phyloP scores from a whole-genome alignment of 2,888 invertebrate species.

The Polydrusus cervinus region DNA sequence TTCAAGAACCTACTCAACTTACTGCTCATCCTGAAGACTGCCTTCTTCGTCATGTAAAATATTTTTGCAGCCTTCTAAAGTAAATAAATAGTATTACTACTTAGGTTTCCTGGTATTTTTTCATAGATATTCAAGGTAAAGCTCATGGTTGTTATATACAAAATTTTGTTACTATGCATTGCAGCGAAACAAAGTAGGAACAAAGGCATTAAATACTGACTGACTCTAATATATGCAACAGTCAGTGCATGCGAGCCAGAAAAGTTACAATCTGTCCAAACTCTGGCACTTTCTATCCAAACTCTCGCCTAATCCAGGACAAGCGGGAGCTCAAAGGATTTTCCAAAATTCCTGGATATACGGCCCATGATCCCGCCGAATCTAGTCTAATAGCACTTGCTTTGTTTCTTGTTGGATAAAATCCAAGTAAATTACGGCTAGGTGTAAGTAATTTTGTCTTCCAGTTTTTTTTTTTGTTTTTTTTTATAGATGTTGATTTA shows the following conservation, averaged over 20 bases:
- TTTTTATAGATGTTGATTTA: background rate
- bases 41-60: too few relatives aligned
- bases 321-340: conserved; percentile 68
- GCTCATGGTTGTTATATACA: too few relatives aligned
- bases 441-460: conserved; percentile 44
- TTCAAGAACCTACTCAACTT: too few relatives aligned
- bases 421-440: conserved; percentile 43
- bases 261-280: conserved; percentile 44
- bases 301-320: conserved; percentile 65
- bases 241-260: conserved; percentile 19
- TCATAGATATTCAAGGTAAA: too few relatives aligned
- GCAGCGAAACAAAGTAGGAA: too few relatives aligned
- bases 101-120: too few relatives aligned
- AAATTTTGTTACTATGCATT: too few relatives aligned
- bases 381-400: conserved; percentile 44
- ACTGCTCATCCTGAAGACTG: too few relatives aligned
- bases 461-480: conserved; percentile 1
- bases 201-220: too few relatives aligned
- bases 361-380: conserved; percentile 59
- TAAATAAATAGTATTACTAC: too few relatives aligned
- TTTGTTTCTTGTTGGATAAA: conserved; percentile 35
- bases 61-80: too few relatives aligned
- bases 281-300: conserved; percentile 37
- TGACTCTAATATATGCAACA: conserved; percentile 24
- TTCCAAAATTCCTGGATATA: conserved; percentile 68